These are phyloP conservation scores for Struthio camelus DNA, from an alignment of 2,113 vertebrate genomes.

Conservation along the genomic window DNA sequence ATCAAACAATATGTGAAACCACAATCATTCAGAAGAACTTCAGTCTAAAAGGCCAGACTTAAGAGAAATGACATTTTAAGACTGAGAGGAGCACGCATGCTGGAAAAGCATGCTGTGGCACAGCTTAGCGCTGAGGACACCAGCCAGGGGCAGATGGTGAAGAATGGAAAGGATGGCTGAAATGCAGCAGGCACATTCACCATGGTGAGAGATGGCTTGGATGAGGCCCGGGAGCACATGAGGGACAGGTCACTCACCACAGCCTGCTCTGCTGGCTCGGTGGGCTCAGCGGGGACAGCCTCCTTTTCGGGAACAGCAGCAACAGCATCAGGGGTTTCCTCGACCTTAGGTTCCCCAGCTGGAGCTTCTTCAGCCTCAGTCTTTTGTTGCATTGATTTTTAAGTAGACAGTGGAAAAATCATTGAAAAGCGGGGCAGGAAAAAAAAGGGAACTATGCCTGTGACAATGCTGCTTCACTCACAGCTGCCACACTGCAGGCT, in stretches of 20 bases:
- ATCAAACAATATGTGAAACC: not conserved
- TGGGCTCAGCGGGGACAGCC: slow-evolving; percentile 26
- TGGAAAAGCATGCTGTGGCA: not conserved
- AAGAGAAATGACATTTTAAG: not conserved
- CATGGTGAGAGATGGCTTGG: not conserved
- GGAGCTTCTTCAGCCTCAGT: slow-evolving; percentile 75
- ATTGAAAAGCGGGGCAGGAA: not conserved
- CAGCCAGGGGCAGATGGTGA: not conserved
- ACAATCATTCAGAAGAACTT: not conserved
- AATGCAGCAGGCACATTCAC: slow-evolving; percentile 9
- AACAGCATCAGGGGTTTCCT: slow-evolving; percentile 61
- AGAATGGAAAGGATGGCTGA: not conserved
- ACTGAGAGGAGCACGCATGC: accelerated
- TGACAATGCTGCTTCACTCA: not conserved
- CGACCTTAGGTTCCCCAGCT: slow-evolving; percentile 55
- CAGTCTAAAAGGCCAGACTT: not conserved
- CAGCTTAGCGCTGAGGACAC: accelerated
- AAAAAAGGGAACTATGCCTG: not conserved
- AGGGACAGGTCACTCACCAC: slow-evolving; percentile 80
- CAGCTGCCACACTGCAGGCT: not conserved
- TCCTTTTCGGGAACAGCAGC: slow-evolving; percentile 30
- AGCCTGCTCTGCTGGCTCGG: slow-evolving; percentile 72
- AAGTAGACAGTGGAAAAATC: slow-evolving; percentile 51
- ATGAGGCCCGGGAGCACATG: accelerated
- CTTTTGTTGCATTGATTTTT: slow-evolving; percentile 65